Evolutionary conservation across 2,797 vertebrate species (phyloP).

Genomic region (Paramormyrops hopkinsi): DNA sequence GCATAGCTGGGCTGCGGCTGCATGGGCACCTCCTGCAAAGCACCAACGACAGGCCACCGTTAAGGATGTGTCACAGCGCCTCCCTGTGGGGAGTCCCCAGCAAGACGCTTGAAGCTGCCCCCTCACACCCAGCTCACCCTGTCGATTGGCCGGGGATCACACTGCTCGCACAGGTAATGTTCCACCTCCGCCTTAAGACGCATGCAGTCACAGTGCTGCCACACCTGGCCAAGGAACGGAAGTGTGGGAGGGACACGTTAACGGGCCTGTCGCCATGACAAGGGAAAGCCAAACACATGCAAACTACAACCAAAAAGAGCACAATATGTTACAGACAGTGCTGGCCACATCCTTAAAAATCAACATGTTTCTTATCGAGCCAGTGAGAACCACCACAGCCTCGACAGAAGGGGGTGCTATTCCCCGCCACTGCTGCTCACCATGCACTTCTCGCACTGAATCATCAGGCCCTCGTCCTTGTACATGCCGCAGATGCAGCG

Average conservation of each 20-base stretch:
- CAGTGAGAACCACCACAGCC: not conserved
- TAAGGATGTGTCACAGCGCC: conserved; percentile 1
- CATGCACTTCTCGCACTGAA: conserved; percentile 78
- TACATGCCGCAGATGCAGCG: conserved; percentile 97
- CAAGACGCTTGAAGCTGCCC: not conserved
- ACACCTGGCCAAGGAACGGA: conserved; percentile 65
- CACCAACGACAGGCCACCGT: conserved; percentile 19
- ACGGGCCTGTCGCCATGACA: not conserved
- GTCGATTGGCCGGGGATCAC: conserved; percentile 83
- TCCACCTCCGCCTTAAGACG: conserved; percentile 86
- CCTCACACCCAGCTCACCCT: conserved; percentile 59
- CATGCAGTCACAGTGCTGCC: conserved; percentile 99
- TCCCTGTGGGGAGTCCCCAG: not conserved
- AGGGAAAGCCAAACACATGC: not conserved
- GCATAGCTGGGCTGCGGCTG: conserved; percentile 91
- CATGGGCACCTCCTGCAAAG: conserved; percentile 90
- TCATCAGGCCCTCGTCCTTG: conserved; percentile 78
- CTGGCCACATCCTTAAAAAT: not conserved
- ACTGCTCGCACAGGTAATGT: conserved; percentile 94
- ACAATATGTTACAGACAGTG: not conserved
- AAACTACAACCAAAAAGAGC: not conserved
- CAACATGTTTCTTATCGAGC: not conserved
- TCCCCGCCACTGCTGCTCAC: conserved; percentile 51
- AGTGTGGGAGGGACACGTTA: not conserved
- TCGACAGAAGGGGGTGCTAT: not conserved